Percentiles rank a stretch among this genome's conserved stretches.
These are phyloP conservation scores for Zaprionus ornatus DNA, from an alignment of 1,140 invertebrate species.

Conservation along the genomic window DNA sequence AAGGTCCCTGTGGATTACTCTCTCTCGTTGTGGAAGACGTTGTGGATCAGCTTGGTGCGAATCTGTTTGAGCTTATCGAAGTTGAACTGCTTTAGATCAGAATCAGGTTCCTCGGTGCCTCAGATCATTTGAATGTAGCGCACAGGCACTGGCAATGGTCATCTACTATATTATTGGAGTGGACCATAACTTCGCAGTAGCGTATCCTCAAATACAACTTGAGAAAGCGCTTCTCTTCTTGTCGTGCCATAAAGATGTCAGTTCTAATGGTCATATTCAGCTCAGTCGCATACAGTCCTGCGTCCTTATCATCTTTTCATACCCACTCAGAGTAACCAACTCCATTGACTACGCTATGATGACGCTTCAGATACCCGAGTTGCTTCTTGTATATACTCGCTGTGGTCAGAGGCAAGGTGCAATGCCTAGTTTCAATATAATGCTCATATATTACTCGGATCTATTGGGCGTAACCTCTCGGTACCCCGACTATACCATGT, in stretches of 20 bases:
- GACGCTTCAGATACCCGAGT: background rate
- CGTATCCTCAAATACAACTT: background rate
- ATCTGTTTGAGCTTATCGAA: conserved; percentile 88
- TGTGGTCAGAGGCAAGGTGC: no score
- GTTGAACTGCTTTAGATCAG: conserved; percentile 92
- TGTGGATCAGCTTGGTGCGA: conserved; percentile 88
- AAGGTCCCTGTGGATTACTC: background rate
- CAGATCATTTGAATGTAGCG: conserved; percentile 88
- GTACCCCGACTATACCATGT: no score
- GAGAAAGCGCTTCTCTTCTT: background rate
- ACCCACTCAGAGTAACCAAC: background rate
- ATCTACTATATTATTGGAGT: no score
- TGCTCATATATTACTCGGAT: no score
- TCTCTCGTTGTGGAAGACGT: conserved; percentile 86
- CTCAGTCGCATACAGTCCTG: background rate
- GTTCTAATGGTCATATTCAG: background rate
- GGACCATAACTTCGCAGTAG: background rate
- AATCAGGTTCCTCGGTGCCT: conserved; percentile 89
- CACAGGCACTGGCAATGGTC: conserved; percentile 88
- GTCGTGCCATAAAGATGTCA: background rate
- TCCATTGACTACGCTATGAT: background rate
- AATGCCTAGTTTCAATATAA: no score
- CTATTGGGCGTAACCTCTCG: no score
- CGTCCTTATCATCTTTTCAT: background rate
- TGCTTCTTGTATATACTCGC: background rate